These are phyloP conservation scores for Prunella himalayana DNA, from an alignment of 2,113 vertebrate species.

Conservation along the genomic window DNA sequence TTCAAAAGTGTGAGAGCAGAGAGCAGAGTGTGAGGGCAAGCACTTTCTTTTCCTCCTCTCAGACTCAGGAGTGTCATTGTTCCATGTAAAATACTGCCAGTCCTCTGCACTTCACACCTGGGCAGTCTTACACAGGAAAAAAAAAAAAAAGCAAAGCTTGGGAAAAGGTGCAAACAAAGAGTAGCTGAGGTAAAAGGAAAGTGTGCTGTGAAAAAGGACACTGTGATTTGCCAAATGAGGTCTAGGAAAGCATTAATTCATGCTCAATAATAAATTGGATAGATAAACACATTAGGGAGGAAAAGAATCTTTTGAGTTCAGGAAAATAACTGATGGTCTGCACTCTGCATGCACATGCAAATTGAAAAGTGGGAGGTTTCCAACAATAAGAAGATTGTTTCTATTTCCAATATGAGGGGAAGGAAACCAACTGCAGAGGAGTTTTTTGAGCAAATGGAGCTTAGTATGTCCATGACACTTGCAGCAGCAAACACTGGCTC, in stretches of 20 bases:
- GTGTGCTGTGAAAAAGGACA: neutral
- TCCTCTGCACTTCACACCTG: neutral
- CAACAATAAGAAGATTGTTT: neutral
- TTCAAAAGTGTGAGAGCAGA: neutral
- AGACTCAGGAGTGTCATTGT: neutral
- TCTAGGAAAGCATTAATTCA: neutral
- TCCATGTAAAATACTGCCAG: neutral
- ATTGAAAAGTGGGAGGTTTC: neutral
- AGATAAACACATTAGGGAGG: neutral
- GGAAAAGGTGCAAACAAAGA: neutral
- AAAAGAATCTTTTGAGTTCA: neutral
- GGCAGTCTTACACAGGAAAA: neutral
- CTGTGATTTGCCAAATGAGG: neutral
- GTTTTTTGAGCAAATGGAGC: neutral
- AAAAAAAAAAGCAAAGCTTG: neutral
- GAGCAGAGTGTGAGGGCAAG: neutral
- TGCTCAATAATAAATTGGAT: neutral
- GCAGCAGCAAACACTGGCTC: neutral
- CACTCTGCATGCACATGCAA: neutral
- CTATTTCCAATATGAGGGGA: neutral
- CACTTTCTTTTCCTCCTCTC: neutral
- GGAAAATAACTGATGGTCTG: neutral
- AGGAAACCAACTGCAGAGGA: neutral
- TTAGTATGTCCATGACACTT: neutral
- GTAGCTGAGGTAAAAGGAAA: neutral